These are phyloP conservation scores for Chiridota heheva DNA, from an alignment of 35 echinoderm and acorn worm genomes.

Conservation along the genomic window DNA sequence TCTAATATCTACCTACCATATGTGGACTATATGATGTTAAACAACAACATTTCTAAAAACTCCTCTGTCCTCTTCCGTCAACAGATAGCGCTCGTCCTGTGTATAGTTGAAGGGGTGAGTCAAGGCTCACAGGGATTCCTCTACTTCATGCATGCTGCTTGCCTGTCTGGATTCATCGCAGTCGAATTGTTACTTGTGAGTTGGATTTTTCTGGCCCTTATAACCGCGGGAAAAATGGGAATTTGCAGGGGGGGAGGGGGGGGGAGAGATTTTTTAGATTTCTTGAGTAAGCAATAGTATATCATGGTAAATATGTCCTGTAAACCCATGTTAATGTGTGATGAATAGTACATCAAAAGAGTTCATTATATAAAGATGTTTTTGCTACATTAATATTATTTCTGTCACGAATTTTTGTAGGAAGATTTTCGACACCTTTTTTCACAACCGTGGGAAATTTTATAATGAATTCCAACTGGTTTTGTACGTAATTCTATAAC, in stretches of 20 bases:
- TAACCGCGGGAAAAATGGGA: no score
- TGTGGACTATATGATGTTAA: no score
- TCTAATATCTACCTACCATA: no score
- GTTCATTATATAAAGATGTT: conserved; percentile 1
- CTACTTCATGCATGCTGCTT: conserved; percentile 26
- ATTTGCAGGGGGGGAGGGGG: no score
- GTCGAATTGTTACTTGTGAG: conserved; percentile 38
- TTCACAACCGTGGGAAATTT: no score
- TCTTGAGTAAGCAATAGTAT: no score
- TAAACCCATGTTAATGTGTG: not conserved
- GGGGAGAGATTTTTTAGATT: no score
- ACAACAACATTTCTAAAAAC: not conserved
- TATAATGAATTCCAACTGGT: no score
- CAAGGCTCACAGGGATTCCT: conserved; percentile 3
- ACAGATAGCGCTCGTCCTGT: conserved; percentile 30
- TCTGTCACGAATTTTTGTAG: no score
- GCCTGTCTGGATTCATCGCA: conserved; percentile 21
- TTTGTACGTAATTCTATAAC: not conserved
- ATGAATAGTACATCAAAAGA: not conserved
- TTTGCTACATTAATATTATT: no score
- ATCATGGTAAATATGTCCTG: not conserved
- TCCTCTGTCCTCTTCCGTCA: not conserved
- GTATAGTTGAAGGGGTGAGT: not conserved
- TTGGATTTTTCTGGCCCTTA: not conserved
- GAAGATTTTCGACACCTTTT: no score